phyloP scores from a whole-genome alignment of 2,888 invertebrate species.

The Idaea dimidiata region DNA sequence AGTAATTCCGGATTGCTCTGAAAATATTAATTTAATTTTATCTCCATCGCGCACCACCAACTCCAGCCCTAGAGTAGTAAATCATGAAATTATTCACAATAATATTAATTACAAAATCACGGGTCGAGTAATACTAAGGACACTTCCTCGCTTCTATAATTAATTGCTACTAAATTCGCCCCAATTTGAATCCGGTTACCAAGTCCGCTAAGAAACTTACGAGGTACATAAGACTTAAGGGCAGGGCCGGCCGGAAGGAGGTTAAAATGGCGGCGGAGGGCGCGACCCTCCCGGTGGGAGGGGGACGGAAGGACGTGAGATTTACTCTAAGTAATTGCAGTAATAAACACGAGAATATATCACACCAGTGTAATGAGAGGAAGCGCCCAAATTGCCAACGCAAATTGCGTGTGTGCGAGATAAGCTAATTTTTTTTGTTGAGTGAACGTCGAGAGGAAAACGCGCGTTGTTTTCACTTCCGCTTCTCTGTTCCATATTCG shows the following conservation, averaged over 20 bases:
- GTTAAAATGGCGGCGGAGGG: constrained; percentile 75
- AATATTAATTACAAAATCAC: constrained; percentile 70
- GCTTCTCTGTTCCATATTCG: constrained; percentile 9
- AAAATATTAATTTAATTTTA: background rate
- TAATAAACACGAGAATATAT: constrained; percentile 82
- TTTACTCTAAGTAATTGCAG: constrained; percentile 82
- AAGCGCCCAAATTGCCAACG: constrained; percentile 77
- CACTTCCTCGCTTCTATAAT: constrained; percentile 75
- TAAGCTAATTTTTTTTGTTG: constrained; percentile 71
- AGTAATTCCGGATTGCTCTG: background rate
- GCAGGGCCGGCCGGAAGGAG: constrained; percentile 79
- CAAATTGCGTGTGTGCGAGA: constrained; percentile 79
- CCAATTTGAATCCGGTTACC: constrained; percentile 80
- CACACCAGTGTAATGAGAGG: constrained; percentile 79
- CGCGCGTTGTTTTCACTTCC: constrained; percentile 43
- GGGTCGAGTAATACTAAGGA: constrained; percentile 63
- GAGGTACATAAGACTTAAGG: constrained; percentile 81
- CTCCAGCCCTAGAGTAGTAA: constrained; percentile 46
- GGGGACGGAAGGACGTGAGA: constrained; percentile 79
- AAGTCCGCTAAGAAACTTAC: constrained; percentile 80
- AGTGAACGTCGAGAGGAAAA: constrained; percentile 22
- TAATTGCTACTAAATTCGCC: constrained; percentile 81
- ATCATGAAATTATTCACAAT: constrained; percentile 60
- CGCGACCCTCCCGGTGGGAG: constrained; percentile 68
- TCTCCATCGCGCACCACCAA: constrained; percentile 25